Evolutionary conservation across 1,140 invertebrate species (phyloP), one percentile per base, ranked within the genome.

Genomic region (Drosophila equinoxialis): DNA sequence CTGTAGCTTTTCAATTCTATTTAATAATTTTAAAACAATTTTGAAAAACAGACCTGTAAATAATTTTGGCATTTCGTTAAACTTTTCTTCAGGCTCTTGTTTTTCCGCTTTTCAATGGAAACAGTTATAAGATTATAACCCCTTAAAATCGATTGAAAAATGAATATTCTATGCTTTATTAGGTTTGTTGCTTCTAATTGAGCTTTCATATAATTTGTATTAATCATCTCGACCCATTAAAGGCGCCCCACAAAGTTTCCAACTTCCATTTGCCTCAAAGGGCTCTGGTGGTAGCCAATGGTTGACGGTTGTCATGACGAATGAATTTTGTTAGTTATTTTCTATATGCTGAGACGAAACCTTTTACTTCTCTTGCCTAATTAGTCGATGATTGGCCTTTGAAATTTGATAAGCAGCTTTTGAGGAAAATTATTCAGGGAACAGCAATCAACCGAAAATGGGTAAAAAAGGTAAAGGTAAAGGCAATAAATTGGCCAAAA

Each of bases 401-500:
- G 71, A 72, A 85, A 81, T 67, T 80, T 61, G 61, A 73, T 87
- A 87, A 87, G 67, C 72, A 26, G 66, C 68, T 79, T 79, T 66
- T 57, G 7, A 51, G 20, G 41, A 65, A 7, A 41, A 17, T 51
- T 41, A 65, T 64, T 77, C 42, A 30, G 55, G 11, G 20, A 51
- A 57, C 1, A 23, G 23, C 55, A 76, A 30, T 35, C 58, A 60
- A 39, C 10, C 30, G 30, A 93, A 91, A 77, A 94, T 94, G 94
- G 93, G 93, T 13, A 96, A 96, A 91, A 96, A 96, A 90, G 95
- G 94, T 91, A 87, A 87, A 69, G 93, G 94, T 23, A 95, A 96
- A 92, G 94, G 93, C 48, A 96, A 95, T 73, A 96, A 96, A 90
- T 91, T 97, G 73, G 95, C 96, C 60, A 94, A 95, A 77, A 97